A percentile compares a stretch with the other conserved stretches of the same genome.
These are phyloP conservation scores for Melanotaenia trifasciata DNA, from an alignment of 2,797 vertebrate species.

Conservation along the genomic window DNA sequence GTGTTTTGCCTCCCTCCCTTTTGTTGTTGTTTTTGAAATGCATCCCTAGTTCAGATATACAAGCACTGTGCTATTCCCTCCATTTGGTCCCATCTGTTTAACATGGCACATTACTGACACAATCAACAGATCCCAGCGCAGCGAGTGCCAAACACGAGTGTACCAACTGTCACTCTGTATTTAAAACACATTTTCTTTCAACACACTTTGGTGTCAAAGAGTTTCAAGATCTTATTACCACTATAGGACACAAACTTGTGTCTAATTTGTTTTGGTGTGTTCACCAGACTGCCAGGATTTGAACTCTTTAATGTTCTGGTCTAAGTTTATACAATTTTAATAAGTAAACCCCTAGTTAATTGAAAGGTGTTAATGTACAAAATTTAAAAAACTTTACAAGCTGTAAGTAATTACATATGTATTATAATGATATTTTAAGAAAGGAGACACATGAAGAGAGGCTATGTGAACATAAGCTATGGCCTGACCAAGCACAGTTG, in stretches of 20 bases:
- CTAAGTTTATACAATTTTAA: too few species aligned
- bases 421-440: not conserved
- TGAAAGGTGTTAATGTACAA: too few species aligned
- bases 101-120: constrained; percentile 45
- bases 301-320: not conserved
- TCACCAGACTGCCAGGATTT: not conserved
- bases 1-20: constrained; percentile 29
- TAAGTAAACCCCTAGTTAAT: too few species aligned
- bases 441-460: constrained; percentile 1
- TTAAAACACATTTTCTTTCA: constrained; percentile 25
- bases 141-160: constrained; percentile 24
- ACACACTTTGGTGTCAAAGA: constrained; percentile 13
- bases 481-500: not conserved
- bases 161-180: constrained; percentile 33
- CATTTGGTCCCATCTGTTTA: constrained; percentile 66
- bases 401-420: too few species aligned
- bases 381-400: not conserved
- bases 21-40: constrained; percentile 31
- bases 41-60: constrained; percentile 46
- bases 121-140: constrained; percentile 41
- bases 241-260: constrained; percentile 3
- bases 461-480: not conserved
- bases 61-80: constrained; percentile 20
- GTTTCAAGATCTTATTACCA: constrained; percentile 12
- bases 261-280: not conserved